Evolutionary conservation across 1,140 invertebrate species (phyloP).

Genomic region (Drosophila rhopaloa): DNA sequence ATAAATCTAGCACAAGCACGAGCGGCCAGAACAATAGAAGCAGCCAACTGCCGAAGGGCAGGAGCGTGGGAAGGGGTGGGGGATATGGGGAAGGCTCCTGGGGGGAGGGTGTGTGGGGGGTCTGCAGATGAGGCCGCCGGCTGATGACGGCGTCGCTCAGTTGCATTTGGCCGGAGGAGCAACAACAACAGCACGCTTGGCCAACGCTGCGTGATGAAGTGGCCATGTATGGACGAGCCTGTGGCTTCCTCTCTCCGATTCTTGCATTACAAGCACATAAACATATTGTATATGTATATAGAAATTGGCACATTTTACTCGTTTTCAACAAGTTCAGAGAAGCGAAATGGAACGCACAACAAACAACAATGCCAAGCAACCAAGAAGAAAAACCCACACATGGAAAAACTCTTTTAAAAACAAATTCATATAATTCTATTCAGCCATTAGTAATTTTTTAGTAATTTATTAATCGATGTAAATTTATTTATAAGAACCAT

Average conservation of each 20-base stretch:
- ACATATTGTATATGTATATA: constrained; percentile 45
- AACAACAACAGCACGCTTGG: constrained; percentile 66
- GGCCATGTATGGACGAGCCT: constrained; percentile 61
- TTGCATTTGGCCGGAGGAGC: constrained; percentile 48
- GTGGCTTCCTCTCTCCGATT: constrained; percentile 43
- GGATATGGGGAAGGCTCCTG: not conserved
- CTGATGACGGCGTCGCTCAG: constrained; percentile 49
- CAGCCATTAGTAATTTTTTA: too few relatives aligned
- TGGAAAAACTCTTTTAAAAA: not conserved
- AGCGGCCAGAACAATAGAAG: constrained; percentile 70
- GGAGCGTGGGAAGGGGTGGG: constrained; percentile 1
- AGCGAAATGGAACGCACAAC: constrained; percentile 66
- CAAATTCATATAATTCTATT: too few relatives aligned
- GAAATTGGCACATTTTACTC: constrained; percentile 80
- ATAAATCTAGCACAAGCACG: constrained; percentile 82
- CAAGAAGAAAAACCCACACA: constrained; percentile 15
- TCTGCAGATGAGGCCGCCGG: constrained; percentile 23
- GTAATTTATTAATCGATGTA: too few relatives aligned
- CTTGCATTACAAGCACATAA: constrained; percentile 53
- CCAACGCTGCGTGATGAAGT: constrained; percentile 79
- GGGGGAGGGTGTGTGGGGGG: not conserved
- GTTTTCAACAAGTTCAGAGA: constrained; percentile 69
- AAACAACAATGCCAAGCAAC: constrained; percentile 28
- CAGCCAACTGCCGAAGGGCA: constrained; percentile 27
- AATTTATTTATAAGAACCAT: too few relatives aligned